phyloP scores from a whole-genome alignment of 2,113 vertebrate genomes.

The Pyrgilauda ruficollis region DNA sequence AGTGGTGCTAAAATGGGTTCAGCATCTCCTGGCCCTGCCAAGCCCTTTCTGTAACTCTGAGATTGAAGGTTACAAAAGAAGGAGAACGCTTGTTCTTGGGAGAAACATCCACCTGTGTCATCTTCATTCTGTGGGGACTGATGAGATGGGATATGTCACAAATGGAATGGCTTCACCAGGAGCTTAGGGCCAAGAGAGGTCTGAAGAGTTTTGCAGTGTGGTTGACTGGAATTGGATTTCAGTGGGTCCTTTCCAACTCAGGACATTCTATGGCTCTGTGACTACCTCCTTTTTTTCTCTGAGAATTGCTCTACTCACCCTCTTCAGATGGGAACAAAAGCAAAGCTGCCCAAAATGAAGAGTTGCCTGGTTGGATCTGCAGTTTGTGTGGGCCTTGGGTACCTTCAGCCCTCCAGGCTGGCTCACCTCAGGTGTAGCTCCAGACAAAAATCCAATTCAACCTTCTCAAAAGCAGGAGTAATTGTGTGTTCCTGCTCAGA shows the following conservation, averaged over 20 bases:
- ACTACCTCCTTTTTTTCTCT: background rate
- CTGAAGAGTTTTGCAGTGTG: background rate
- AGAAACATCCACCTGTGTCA: background rate
- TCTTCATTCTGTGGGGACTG: background rate
- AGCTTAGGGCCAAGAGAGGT: fast-evolving
- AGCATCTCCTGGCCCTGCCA: background rate
- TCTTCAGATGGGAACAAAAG: background rate
- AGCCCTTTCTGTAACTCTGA: background rate
- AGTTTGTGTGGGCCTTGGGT: background rate
- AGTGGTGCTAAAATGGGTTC: conserved; percentile 1
- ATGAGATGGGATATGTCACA: background rate
- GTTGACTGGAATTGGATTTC: background rate
- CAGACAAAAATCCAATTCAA: background rate
- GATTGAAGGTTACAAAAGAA: background rate
- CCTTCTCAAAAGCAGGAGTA: background rate
- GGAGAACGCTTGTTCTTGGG: background rate
- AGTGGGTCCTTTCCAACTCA: background rate
- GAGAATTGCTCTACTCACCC: background rate
- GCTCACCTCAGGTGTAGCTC: background rate
- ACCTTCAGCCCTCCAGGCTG: background rate
- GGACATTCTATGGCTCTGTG: background rate
- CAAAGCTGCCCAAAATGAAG: background rate
- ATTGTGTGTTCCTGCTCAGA: background rate
- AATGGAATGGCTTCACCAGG: background rate
- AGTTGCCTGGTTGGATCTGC: background rate